These are phyloP conservation scores for Muscina levida DNA, from an alignment of 2,888 invertebrate species.

Conservation along the genomic window DNA sequence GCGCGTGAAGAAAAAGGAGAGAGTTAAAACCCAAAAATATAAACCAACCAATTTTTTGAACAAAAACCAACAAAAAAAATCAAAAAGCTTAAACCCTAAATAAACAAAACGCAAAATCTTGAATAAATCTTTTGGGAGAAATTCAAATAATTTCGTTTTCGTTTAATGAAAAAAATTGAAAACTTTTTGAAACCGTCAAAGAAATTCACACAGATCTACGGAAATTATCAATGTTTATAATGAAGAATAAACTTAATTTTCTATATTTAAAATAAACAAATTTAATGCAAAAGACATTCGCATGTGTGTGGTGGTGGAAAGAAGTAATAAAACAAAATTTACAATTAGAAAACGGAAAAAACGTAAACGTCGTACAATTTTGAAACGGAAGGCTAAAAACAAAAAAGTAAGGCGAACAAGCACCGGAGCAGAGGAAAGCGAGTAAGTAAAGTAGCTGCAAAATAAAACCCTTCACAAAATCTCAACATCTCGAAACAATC, in stretches of 20 bases:
- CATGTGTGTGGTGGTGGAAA: constrained; percentile 79
- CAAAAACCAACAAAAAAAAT: constrained; percentile 40
- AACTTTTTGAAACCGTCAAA: constrained; percentile 64
- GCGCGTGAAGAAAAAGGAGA: constrained; percentile 77
- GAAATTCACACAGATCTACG: constrained; percentile 28
- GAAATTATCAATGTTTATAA: constrained; percentile 41
- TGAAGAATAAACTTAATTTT: constrained; percentile 68
- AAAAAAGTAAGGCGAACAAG: too few relatives aligned
- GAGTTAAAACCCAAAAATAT: constrained; percentile 64
- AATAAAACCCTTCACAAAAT: constrained; percentile 32
- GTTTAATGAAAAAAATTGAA: constrained; percentile 32
- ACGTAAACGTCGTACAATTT: constrained; percentile 76
- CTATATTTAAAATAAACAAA: constrained; percentile 71
- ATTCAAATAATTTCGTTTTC: constrained; percentile 53
- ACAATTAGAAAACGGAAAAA: constrained; percentile 79
- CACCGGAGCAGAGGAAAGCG: too few relatives aligned
- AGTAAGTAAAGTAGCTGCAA: constrained; percentile 18
- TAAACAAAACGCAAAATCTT: constrained; percentile 53
- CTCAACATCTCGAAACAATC: constrained; percentile 67
- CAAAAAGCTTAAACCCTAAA: constrained; percentile 49
- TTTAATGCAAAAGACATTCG: constrained; percentile 79
- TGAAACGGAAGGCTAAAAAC: constrained; percentile 71
- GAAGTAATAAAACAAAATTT: constrained; percentile 79
- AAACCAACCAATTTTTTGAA: too few relatives aligned
- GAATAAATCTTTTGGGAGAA: constrained; percentile 59